Base-by-base conservation (phyloP, 2,113 vertebrate species). In the Chaetops frenatus region DNA sequence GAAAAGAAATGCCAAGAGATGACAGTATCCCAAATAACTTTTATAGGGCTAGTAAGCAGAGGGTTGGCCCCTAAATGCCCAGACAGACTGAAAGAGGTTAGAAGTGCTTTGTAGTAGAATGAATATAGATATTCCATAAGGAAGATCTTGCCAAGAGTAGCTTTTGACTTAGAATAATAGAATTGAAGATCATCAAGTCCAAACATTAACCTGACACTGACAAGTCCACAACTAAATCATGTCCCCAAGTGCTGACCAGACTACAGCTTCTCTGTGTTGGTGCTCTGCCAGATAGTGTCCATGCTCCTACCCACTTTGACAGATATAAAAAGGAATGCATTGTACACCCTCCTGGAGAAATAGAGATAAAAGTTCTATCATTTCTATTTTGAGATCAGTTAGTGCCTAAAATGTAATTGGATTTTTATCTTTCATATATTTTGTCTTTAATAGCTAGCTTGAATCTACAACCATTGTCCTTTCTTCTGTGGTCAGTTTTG, bases 401-500 rank as follows among this genome's bases (percentile, higher is more conserved):
- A 90, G 38, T 92, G 61, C 60, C 88, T 91, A 88, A 95, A 93
- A 93, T 50, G 35, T 94, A 90, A 93, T 86, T 94, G 81, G 42
- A 89, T 86, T 94, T 94, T 94, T 94, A 88, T 94, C 93, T 82
- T 95, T 77, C 53, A 36, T 66, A 87, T 81, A 94, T 86, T 95
- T 94, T 45, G 22, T n/a, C 87, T 86, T 90, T 89, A 64, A 89
- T 86, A 86, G 25, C 31, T 94, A 90, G 80, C 84, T 81, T 89
- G 48, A 93, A 51, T 73, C 66, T 66, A 56, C 45, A 97, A 73
- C 13, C 51, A 65, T 77, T 88, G 47, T 84, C 82, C 40, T 87
- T 95, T 85, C 61, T 92, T 94, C 71, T 71, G 14, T 74, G 65
- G 61, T 71, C 38, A 94, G 9, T 57, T 79, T 58, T 93, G 56